Base-by-base conservation (phyloP, 2,113 vertebrate genomes). In the Willisornis vidua region DNA sequence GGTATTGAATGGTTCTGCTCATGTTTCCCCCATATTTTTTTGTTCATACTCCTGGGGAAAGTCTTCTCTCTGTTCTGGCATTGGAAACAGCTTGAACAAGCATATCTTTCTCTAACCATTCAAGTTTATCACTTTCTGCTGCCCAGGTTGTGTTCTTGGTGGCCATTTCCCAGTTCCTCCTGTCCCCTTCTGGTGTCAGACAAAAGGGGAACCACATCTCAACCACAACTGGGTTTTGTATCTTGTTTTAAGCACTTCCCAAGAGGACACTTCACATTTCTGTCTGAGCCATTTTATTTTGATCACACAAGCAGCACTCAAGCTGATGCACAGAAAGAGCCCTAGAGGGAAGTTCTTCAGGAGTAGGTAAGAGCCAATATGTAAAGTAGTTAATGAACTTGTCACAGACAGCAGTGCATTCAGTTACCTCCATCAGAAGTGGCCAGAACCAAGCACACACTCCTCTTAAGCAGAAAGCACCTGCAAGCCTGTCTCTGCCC, bases 311-410 rank as follows among this genome's bases (percentile, higher is more conserved):
- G 71, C 67, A 58, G 78, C 93, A 83, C 85, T 91, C 71, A 41
- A 79, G 52, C 48, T 85, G 72, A 82, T 82, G 66, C 84, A 87
- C 80, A 83, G 71, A 1, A 0, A 79, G 71, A 87, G 67, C 29
- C 49, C 39, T 73, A 57, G 71, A 9, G 2, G 73, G 51, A 89
- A 55, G 43, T 74, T 90, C 93, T 95, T 94, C 78, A 66, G 78
- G 23, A 91, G 49, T 46, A 91, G 52, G 49, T 39, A 49, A 76
- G 66, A 73, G 74, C 41, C 78, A 62, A 62, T 37, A 73, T 70
- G 62, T 43, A 83, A 87, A 94, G 73, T 83, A 78, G 85, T 79
- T 94, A 85, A 90, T 80, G 74, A 96, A 78, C 55, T 87, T 57
- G 57, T 92, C 84, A 71, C 48, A 75, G 73, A 22, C 31, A 92